Evolutionary conservation across 92 coral and sea anemone genomes (phyloP).

Genomic region (Epizoanthus ramosus): DNA sequence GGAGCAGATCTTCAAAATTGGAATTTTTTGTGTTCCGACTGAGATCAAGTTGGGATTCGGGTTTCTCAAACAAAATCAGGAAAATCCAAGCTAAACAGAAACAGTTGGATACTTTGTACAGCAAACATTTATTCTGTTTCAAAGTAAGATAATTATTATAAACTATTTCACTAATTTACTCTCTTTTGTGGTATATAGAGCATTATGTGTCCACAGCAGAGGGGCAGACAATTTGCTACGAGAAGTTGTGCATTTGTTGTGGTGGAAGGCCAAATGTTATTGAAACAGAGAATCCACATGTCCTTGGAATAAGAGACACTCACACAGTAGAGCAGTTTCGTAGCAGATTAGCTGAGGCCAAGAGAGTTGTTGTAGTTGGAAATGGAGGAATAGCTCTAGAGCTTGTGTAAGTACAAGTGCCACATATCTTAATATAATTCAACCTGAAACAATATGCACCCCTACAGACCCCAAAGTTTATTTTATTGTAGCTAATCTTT

Average conservation of each 20-base stretch:
- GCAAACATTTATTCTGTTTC: neutral
- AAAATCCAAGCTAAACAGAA: too few relatives aligned
- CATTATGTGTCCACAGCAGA: constrained; percentile 71
- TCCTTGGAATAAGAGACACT: constrained; percentile 89
- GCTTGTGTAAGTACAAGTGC: constrained; percentile 74
- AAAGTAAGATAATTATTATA: neutral
- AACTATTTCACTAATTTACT: neutral
- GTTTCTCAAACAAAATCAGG: too few relatives aligned
- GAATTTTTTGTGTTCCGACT: too few relatives aligned
- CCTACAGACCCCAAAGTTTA: too few relatives aligned
- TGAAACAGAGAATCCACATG: constrained; percentile 60
- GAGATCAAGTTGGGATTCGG: too few relatives aligned
- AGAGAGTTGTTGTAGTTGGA: constrained; percentile 84
- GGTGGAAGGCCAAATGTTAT: constrained; percentile 91
- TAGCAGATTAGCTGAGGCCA: constrained; percentile 70
- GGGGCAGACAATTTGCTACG: constrained; percentile 58
- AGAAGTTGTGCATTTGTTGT: constrained; percentile 91
- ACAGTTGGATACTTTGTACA: too few relatives aligned
- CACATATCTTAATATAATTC: too few relatives aligned
- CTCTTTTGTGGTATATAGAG: constrained; percentile 44
- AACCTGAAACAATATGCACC: neutral
- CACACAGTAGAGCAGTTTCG: constrained; percentile 77
- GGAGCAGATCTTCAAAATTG: too few relatives aligned
- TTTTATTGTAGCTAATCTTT: too few relatives aligned
- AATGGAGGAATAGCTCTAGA: constrained; percentile 99